A percentile compares a stretch with the other conserved stretches of the same genome.
phyloP scores from a whole-genome alignment of 2,888 invertebrate genomes.

The Xestia ashworthii region DNA sequence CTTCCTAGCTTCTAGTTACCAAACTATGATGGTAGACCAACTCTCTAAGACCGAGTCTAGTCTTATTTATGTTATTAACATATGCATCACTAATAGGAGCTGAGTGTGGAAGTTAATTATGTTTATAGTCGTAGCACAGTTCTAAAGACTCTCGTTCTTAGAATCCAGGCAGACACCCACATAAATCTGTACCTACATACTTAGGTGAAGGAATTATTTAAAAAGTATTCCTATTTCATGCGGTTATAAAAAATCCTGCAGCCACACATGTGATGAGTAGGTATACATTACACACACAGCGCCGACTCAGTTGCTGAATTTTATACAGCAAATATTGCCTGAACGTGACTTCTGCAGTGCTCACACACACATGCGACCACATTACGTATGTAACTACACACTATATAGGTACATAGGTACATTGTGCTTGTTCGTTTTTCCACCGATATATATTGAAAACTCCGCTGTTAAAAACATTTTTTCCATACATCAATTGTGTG shows the following conservation, averaged over 20 bases:
- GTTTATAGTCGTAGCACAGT: constrained; percentile 2
- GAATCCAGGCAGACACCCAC: neutral
- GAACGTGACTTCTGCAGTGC: constrained; percentile 83
- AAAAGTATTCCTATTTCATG: constrained; percentile 49
- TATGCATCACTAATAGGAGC: neutral
- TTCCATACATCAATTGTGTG: constrained; percentile 42
- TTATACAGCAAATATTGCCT: constrained; percentile 86
- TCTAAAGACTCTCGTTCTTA: constrained; percentile 9
- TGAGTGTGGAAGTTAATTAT: constrained; percentile 21
- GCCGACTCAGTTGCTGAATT: constrained; percentile 82
- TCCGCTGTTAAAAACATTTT: constrained; percentile 37
- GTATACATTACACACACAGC: constrained; percentile 71
- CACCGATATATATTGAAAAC: constrained; percentile 40
- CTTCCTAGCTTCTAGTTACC: neutral
- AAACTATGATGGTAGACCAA: constrained; percentile 11
- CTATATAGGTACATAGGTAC: constrained; percentile 18
- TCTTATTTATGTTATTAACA: constrained; percentile 4
- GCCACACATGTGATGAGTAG: constrained; percentile 69
- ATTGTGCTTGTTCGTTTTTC: constrained; percentile 51
- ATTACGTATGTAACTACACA: constrained; percentile 40
- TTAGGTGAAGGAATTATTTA: constrained; percentile 49
- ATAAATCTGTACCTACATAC: neutral
- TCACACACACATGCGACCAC: constrained; percentile 63
- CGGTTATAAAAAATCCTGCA: constrained; percentile 60
- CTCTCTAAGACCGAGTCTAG: constrained; percentile 5